These are phyloP conservation scores for Carabus problematicus DNA, from an alignment of 2,888 invertebrate genomes.

Conservation along the genomic window DNA sequence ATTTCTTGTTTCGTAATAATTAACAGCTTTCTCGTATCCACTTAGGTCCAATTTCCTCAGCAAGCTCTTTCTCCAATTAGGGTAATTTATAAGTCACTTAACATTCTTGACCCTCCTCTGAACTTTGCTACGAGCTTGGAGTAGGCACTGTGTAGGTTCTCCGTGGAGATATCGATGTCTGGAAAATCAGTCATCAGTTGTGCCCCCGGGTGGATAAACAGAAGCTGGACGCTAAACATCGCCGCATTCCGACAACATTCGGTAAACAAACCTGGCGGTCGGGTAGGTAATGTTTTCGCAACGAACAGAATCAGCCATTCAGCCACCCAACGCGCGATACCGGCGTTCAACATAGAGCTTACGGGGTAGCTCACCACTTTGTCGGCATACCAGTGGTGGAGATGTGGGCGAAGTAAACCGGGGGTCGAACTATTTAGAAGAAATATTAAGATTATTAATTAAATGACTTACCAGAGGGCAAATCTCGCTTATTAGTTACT, in stretches of 20 bases:
- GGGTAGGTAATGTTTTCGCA: conserved; percentile 6
- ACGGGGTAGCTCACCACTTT: conserved; percentile 5
- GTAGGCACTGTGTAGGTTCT: too few relatives aligned
- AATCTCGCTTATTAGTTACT: too few relatives aligned
- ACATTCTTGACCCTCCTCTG: neutral
- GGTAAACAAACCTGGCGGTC: too few relatives aligned
- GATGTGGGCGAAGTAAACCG: neutral
- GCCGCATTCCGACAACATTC: neutral
- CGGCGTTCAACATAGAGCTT: neutral
- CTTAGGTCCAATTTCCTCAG: too few relatives aligned
- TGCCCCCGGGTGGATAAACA: too few relatives aligned
- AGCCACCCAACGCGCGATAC: too few relatives aligned
- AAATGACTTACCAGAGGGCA: too few relatives aligned
- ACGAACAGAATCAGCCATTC: neutral
- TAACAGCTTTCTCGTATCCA: too few relatives aligned
- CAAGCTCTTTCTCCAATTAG: neutral
- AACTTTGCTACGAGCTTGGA: neutral
- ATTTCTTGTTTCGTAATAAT: too few relatives aligned
- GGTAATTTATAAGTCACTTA: neutral
- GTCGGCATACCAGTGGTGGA: conserved; percentile 1
- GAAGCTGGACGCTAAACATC: neutral
- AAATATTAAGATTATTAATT: neutral
- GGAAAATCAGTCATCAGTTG: too few relatives aligned
- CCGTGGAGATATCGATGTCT: too few relatives aligned
- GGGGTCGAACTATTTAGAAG: neutral